phyloP scores from a whole-genome alignment of 2,888 invertebrate genomes.

The Byasa hedistus region DNA sequence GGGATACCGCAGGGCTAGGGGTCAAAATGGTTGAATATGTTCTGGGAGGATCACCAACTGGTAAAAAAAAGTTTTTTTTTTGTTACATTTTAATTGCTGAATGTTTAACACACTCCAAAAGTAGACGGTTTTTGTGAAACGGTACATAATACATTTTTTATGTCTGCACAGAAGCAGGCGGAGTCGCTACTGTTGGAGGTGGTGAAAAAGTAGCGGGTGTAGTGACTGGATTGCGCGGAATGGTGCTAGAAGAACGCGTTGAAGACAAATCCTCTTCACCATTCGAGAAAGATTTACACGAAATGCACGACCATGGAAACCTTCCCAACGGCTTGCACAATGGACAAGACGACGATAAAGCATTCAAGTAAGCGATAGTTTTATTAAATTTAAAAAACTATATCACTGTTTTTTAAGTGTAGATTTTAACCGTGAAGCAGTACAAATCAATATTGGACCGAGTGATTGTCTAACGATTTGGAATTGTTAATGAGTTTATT shows the following conservation, averaged over 20 bases:
- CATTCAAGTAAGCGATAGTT: slow-evolving; percentile 87
- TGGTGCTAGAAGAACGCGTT: slow-evolving; percentile 70
- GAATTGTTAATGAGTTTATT: not conserved
- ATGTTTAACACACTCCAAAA: not conserved
- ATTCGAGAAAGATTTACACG: slow-evolving; percentile 73
- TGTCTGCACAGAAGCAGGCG: slow-evolving; percentile 53
- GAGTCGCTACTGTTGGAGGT: slow-evolving; percentile 55
- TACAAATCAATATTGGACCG: not conserved
- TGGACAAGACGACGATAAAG: slow-evolving; percentile 90
- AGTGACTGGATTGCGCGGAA: slow-evolving; percentile 68
- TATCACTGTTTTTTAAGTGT: not conserved
- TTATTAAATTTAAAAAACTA: not conserved
- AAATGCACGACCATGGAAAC: slow-evolving; percentile 69
- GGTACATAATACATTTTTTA: slow-evolving; percentile 3
- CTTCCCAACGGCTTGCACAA: slow-evolving; percentile 81
- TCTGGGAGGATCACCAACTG: slow-evolving; percentile 93
- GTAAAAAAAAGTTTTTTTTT: slow-evolving; percentile 44
- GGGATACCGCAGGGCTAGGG: slow-evolving; percentile 95
- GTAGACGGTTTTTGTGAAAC: not conserved
- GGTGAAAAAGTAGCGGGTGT: slow-evolving; percentile 69
- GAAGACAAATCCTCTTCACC: slow-evolving; percentile 73
- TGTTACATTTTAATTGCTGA: slow-evolving; percentile 34
- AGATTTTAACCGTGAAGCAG: not conserved
- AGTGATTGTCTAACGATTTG: not conserved
- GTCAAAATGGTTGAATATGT: slow-evolving; percentile 99